Conservation (phyloP, 1,140 invertebrate species). For the Hylaeus anthracinus region DNA sequence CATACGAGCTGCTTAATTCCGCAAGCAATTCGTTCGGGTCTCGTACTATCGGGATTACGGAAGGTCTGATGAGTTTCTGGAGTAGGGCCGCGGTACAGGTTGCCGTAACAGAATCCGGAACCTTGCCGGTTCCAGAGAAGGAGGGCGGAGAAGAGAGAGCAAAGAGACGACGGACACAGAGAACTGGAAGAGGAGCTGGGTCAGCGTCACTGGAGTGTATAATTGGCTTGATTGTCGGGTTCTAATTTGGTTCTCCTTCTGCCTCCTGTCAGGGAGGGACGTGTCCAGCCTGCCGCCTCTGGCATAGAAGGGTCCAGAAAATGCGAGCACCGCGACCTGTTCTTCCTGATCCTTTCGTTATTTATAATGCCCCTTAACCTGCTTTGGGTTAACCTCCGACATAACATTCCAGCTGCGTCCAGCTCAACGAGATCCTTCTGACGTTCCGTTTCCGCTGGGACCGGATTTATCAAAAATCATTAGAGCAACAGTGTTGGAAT, state of each 20-base stretch:
- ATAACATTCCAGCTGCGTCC: slow-evolving; percentile 34
- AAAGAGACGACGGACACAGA: slow-evolving; percentile 61
- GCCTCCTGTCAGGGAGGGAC: slow-evolving; percentile 68
- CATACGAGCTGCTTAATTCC: slow-evolving; percentile 72
- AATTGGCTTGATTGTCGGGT: slow-evolving; percentile 80
- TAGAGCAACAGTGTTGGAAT: not conserved
- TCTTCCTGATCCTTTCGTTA: slow-evolving; percentile 64
- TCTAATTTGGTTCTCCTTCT: slow-evolving; percentile 77
- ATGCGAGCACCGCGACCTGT: slow-evolving; percentile 55
- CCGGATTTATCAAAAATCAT: not conserved
- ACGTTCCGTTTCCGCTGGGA: not conserved
- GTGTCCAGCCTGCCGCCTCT: slow-evolving; percentile 59
- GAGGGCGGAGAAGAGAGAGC: slow-evolving; percentile 62
- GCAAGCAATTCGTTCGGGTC: slow-evolving; percentile 74
- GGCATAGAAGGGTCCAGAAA: slow-evolving; percentile 45
- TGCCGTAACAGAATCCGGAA: slow-evolving; percentile 70
- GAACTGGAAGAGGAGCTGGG: slow-evolving; percentile 71
- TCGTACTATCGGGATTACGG: slow-evolving; percentile 76
- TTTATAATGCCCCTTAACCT: slow-evolving; percentile 59
- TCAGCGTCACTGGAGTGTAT: slow-evolving; percentile 80
- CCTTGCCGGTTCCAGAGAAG: slow-evolving; percentile 67
- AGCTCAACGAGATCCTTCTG: slow-evolving; percentile 35
- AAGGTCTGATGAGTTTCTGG: slow-evolving; percentile 77
- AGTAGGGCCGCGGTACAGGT: slow-evolving; percentile 66
- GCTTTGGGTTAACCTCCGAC: slow-evolving; percentile 52